Percentiles rank a stretch among this genome's conserved stretches.
Evolutionary conservation across 1,140 invertebrate genomes (phyloP).

Genomic region (Drosophila sturtevanti): DNA sequence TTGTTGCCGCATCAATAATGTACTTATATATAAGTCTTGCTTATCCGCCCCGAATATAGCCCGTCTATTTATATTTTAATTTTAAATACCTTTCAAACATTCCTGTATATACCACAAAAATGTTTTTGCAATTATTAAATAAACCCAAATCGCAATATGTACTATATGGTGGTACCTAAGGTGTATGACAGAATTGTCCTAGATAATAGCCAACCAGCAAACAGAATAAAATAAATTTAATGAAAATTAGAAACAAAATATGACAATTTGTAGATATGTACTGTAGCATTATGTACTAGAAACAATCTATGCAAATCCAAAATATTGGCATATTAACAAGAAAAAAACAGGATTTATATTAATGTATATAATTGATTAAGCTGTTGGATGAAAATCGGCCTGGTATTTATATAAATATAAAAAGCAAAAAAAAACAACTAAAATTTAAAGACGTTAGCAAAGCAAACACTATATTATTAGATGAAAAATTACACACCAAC

Average conservation of each 20-base stretch:
- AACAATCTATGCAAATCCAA: conserved; percentile 13
- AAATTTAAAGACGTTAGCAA: conserved; percentile 58
- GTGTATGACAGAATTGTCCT: conserved; percentile 46
- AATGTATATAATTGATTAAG: conserved; percentile 55
- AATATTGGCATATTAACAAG: conserved; percentile 36
- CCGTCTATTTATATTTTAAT: background rate
- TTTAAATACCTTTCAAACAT: conserved; percentile 18
- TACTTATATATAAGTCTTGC: background rate
- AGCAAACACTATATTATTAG: conserved; percentile 70
- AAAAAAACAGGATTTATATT: conserved; percentile 35
- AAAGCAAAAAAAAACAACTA: conserved; percentile 33
- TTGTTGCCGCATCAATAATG: background rate
- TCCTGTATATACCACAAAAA: conserved; percentile 67
- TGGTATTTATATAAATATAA: conserved; percentile 50
- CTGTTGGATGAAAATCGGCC: conserved; percentile 50
- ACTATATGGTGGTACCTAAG: conserved; percentile 73
- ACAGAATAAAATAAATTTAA: conserved; percentile 51
- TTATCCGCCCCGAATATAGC: background rate
- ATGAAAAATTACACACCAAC: conserved; percentile 30
- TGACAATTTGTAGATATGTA: conserved; percentile 70
- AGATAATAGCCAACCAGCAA: conserved; percentile 49
- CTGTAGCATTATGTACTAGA: conserved; percentile 66
- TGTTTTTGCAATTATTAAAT: conserved; percentile 38
- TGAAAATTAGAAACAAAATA: background rate
- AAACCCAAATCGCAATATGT: too few species aligned